Evolutionary conservation across 2,888 invertebrate species (phyloP).

Genomic region (Isoperla grammatica): DNA sequence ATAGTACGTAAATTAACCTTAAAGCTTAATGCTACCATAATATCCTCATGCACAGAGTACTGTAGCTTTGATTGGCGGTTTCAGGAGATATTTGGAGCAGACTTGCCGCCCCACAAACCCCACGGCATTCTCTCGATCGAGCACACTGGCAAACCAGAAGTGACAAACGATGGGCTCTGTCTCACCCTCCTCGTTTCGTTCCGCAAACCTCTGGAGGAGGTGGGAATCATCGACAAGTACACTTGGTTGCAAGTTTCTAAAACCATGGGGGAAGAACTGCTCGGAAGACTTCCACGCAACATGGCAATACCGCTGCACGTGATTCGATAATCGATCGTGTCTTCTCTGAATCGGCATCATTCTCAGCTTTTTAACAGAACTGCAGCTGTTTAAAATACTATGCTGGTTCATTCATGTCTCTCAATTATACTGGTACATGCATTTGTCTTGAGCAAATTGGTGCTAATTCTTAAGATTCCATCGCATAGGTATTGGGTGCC

Average conservation of each 20-base stretch:
- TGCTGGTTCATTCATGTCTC: no score
- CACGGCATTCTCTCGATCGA: conserved; percentile 74
- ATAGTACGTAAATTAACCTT: conserved; percentile 48
- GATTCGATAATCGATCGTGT: conserved; percentile 55
- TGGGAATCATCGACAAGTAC: conserved; percentile 80
- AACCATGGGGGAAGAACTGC: conserved; percentile 61
- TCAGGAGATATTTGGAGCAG: conserved; percentile 82
- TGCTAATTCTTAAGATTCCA: no score
- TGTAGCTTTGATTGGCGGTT: no score
- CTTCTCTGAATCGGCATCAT: not conserved
- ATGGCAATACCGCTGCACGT: conserved; percentile 77
- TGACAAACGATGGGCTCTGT: conserved; percentile 68
- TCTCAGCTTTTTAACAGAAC: no score
- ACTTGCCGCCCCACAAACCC: conserved; percentile 77
- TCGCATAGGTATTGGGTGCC: no score
- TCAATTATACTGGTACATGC: no score
- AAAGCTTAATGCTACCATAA: not conserved
- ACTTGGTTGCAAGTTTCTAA: conserved; percentile 78
- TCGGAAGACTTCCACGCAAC: conserved; percentile 65
- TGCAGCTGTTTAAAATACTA: no score
- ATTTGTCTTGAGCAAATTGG: no score
- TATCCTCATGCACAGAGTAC: no score
- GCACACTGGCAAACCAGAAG: conserved; percentile 50
- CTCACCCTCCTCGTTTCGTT: conserved; percentile 78
- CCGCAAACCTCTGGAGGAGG: conserved; percentile 78